Conservation (phyloP, 1,140 invertebrate species). For the Heliconius eleuchia region DNA sequence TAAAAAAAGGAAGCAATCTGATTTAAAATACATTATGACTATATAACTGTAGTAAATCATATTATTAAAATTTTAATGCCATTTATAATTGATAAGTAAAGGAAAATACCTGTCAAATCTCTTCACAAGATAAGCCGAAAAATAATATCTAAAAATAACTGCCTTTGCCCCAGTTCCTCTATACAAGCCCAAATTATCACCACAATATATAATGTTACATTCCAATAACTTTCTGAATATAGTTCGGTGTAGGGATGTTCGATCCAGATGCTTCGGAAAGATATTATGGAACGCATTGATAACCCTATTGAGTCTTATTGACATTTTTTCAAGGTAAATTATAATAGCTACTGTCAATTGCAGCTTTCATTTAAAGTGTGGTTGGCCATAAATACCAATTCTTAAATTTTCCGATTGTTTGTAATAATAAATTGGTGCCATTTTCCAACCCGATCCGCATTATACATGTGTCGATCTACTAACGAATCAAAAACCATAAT, state of each 20-base stretch:
- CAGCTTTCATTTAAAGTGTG: no score
- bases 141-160: conserved; percentile 37
- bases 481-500: conserved; percentile 18
- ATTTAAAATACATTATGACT: not conserved
- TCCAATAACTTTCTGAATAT: not conserved
- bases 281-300: no score
- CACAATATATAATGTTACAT: conserved; percentile 47
- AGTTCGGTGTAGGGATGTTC: no score
- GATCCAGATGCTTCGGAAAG: no score
- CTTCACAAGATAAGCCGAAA: not conserved
- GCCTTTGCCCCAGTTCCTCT: conserved; percentile 48
- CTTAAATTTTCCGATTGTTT: no score
- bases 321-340: no score
- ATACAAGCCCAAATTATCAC: conserved; percentile 21
- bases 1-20: not conserved
- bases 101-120: not conserved
- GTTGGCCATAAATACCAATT: no score
- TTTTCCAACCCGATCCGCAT: no score
- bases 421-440: no score
- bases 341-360: no score
- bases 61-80: not conserved
- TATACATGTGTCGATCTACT: no score
- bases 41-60: not conserved
- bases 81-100: not conserved
- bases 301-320: no score